These are phyloP conservation scores for Lumbricus terrestris DNA, from an alignment of 2,888 invertebrate genomes.

Conservation along the genomic window DNA sequence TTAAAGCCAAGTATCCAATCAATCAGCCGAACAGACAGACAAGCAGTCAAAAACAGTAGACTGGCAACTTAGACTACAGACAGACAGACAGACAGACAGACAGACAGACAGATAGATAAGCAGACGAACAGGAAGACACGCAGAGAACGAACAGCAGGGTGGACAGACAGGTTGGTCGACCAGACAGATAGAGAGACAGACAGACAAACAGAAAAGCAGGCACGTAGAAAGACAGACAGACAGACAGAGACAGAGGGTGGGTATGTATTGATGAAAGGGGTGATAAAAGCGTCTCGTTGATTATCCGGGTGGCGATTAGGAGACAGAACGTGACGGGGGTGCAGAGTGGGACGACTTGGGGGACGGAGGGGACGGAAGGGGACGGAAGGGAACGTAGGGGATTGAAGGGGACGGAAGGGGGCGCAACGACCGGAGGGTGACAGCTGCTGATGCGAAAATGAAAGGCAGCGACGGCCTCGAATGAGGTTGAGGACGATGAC, in stretches of 20 bases:
- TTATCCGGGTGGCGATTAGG: not conserved
- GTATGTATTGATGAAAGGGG: not conserved
- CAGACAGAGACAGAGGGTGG: not conserved
- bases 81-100: not conserved
- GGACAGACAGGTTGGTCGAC: not conserved
- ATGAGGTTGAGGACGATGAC: too few relatives aligned
- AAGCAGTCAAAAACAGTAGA: not conserved
- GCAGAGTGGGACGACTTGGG: not conserved
- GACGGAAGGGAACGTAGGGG: too few relatives aligned
- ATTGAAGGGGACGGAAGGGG: too few relatives aligned
- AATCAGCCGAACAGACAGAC: not conserved
- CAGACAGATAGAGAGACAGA: not conserved
- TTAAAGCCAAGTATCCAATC: too few relatives aligned
- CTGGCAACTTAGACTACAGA: too few relatives aligned
- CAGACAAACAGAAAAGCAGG: not conserved
- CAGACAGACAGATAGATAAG: not conserved
- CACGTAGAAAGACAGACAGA: not conserved
- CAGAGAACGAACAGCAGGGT: too few relatives aligned
- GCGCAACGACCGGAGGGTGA: too few relatives aligned
- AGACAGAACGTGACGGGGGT: not conserved
- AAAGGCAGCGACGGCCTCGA: too few relatives aligned
- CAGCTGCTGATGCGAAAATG: too few relatives aligned
- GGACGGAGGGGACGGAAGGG: too few relatives aligned
- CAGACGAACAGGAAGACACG: not conserved
- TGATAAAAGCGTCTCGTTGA: slow-evolving; percentile 3